Percentiles rank a stretch among this genome's conserved stretches.
phyloP scores from a whole-genome alignment of 1,140 invertebrate species.

The Sinonovacula constricta region DNA sequence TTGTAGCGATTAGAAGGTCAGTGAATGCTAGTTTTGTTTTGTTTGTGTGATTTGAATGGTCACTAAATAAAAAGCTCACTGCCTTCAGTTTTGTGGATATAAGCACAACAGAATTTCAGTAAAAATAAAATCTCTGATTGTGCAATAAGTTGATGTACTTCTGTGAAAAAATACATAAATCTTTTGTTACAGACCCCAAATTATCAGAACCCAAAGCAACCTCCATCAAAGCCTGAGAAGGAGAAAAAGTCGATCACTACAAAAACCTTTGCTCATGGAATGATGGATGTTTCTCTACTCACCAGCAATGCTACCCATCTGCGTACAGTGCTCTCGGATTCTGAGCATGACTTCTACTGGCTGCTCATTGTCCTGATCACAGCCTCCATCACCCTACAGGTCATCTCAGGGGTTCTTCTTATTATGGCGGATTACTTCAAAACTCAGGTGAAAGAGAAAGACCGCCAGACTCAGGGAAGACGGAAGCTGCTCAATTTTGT shows the following conservation, averaged over 20 bases:
- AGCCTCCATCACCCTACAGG: conserved; percentile 45
- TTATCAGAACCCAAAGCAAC: no score
- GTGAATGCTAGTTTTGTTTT: no score
- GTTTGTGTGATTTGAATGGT: no score
- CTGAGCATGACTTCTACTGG: conserved; percentile 36
- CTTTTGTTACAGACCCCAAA: no score
- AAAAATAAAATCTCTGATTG: no score
- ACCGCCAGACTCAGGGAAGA: conserved; percentile 15
- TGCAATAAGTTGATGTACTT: no score
- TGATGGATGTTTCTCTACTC: conserved; percentile 53
- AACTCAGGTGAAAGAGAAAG: conserved; percentile 31
- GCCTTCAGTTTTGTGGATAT: no score
- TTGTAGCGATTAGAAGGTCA: no score
- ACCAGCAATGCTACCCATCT: conserved; percentile 47
- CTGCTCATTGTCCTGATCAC: conserved; percentile 32
- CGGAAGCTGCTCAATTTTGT: conserved; percentile 44
- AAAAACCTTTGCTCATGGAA: conserved; percentile 52
- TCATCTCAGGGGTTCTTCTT: conserved; percentile 26
- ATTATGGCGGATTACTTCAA: conserved; percentile 43
- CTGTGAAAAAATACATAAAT: no score
- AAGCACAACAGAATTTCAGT: no score
- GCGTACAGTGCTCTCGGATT: conserved; percentile 24
- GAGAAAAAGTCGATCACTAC: conserved; percentile 44
- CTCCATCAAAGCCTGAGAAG: conserved; percentile 9
- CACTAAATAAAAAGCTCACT: no score